Percentiles rank a stretch among this genome's conserved stretches.
Conservation (phyloP, 1,140 invertebrate species). For the Saccostrea echinata region DNA sequence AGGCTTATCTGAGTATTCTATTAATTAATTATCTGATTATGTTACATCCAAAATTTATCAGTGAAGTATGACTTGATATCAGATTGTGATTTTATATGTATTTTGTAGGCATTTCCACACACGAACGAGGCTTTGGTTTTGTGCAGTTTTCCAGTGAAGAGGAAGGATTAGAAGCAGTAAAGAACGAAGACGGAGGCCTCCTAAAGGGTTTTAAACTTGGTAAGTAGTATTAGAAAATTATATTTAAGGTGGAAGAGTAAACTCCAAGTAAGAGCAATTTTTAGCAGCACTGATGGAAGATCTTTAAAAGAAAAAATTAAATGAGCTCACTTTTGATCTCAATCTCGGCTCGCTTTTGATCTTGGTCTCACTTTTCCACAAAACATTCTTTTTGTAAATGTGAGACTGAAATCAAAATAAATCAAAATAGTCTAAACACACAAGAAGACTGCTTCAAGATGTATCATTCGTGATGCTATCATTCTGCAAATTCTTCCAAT, state of each 20-base stretch:
- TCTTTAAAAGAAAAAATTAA: no score
- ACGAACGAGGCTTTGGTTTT: conserved; percentile 89
- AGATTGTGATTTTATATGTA: conserved; percentile 35
- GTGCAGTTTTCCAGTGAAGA: conserved; percentile 90
- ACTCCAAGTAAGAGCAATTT: background rate
- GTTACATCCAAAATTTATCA: background rate
- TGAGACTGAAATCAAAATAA: no score
- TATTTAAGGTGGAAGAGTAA: background rate
- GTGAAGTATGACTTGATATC: background rate
- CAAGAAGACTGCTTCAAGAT: no score
- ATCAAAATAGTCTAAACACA: no score
- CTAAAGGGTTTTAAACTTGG: conserved; percentile 86
- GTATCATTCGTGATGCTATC: no score
- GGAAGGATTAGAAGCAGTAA: conserved; percentile 87
- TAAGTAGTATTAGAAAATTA: conserved; percentile 68
- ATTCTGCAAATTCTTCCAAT: no score
- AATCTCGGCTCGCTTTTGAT: no score
- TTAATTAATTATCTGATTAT: background rate
- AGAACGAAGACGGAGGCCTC: conserved; percentile 85
- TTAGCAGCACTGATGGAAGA: no score
- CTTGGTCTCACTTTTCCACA: no score
- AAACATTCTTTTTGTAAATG: no score
- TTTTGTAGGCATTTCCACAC: conserved; percentile 69
- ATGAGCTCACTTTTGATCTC: no score
- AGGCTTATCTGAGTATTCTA: no score